phyloP scores from a whole-genome alignment of 2,113 vertebrate species.

The Dryoscopus gambensis region DNA sequence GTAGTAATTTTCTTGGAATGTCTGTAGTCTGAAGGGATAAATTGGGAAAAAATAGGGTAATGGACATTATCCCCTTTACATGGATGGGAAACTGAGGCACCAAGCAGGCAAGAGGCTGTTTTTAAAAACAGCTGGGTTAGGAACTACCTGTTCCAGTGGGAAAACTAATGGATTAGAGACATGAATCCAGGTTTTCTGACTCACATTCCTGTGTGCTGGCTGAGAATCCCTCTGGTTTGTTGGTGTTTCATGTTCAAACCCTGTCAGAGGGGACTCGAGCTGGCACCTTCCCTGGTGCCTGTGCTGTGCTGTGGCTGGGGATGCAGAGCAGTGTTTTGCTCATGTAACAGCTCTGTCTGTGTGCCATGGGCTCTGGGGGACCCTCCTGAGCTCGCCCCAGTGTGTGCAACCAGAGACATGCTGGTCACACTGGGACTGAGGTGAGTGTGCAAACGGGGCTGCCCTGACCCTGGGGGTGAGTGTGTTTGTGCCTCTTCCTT shows the following conservation, averaged over 20 bases:
- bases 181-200: neutral
- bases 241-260: neutral
- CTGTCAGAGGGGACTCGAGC: accelerated
- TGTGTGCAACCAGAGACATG: neutral
- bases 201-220: neutral
- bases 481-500: neutral
- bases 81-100: neutral
- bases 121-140: neutral
- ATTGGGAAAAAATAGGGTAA: neutral
- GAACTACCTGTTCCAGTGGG: neutral
- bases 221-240: neutral
- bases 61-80: neutral
- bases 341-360: accelerated
- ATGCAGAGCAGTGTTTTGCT: accelerated
- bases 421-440: neutral
- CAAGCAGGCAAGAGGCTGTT: neutral
- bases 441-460: neutral
- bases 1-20: neutral
- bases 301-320: neutral
- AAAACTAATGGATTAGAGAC: neutral
- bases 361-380: neutral
- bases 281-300: neutral
- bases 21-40: accelerated
- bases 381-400: neutral
- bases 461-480: accelerated